These are phyloP conservation scores for Hormaphis cornu DNA, from an alignment of 1,140 invertebrate genomes.

Conservation along the genomic window DNA sequence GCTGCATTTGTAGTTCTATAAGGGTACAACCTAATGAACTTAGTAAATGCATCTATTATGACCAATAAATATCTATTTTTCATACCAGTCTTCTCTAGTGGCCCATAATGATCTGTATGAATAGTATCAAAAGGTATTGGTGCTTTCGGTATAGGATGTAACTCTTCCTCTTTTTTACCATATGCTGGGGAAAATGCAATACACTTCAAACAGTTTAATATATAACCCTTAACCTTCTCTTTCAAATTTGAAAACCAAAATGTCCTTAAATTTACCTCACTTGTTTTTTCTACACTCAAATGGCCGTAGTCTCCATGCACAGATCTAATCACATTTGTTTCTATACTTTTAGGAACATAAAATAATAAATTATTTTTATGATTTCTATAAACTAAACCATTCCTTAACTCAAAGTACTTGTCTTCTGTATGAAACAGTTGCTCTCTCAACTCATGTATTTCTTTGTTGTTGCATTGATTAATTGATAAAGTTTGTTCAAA, in stretches of 20 bases:
- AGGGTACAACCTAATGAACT: constrained; percentile 34
- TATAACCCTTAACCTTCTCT: background rate
- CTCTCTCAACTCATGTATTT: background rate
- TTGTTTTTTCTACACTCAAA: background rate
- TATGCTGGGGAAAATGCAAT: background rate
- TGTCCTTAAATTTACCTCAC: background rate
- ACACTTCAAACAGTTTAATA: background rate
- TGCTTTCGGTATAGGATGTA: background rate
- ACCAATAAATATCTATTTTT: constrained; percentile 37
- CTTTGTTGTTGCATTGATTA: background rate
- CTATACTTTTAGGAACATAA: background rate
- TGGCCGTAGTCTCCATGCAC: background rate
- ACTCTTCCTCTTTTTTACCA: background rate
- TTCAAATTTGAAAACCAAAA: constrained; percentile 12
- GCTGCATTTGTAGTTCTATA: constrained; percentile 33
- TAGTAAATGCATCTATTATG: constrained; percentile 38
- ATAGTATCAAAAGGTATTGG: background rate
- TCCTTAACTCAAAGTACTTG: background rate
- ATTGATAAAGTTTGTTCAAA: background rate
- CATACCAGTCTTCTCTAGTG: background rate
- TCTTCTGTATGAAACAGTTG: background rate
- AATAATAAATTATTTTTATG: background rate
- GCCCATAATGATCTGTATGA: background rate
- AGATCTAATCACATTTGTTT: background rate
- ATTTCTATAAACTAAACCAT: background rate